These are phyloP conservation scores for Sylvilagus floridanus DNA, from an alignment of 2,797 vertebrate species.

Conservation along the genomic window DNA sequence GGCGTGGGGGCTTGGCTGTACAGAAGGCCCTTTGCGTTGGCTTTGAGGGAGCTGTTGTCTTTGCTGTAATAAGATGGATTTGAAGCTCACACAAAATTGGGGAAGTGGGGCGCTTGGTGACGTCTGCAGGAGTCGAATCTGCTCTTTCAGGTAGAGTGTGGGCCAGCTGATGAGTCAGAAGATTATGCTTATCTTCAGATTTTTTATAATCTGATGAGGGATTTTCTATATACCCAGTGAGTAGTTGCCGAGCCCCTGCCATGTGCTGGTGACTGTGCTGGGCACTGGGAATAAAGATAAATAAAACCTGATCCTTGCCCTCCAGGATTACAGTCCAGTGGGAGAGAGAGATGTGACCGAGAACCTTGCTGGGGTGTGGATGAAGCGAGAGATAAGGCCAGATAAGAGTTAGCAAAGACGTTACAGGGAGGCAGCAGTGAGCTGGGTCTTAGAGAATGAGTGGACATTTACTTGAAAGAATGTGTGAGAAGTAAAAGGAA, in stretches of 20 bases:
- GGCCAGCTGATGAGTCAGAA: not conserved
- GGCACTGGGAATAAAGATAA: not conserved
- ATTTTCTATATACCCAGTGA: not conserved
- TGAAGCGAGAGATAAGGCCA: slow-evolving; percentile 11
- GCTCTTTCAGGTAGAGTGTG: not conserved
- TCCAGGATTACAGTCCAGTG: slow-evolving; percentile 29
- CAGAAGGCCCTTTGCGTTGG: not conserved
- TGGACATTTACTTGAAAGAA: not conserved
- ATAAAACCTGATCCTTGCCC: not conserved
- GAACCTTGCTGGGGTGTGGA: not conserved
- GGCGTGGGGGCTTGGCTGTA: not conserved
- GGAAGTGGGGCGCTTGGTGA: not conserved
- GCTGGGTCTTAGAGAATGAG: not conserved
- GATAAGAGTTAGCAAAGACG: not conserved
- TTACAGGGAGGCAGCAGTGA: not conserved
- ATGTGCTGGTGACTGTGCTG: not conserved
- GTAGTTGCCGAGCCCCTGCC: not conserved
- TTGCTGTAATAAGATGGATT: not conserved
- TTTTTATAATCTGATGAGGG: not conserved
- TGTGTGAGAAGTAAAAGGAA: not conserved
- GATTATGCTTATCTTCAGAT: not conserved
- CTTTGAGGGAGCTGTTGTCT: not conserved
- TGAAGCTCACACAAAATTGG: not conserved
- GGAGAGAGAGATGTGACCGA: not conserved
- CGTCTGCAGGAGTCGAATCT: not conserved